phyloP scores from a whole-genome alignment of 2,113 vertebrate species.

The Pelusios castaneus region DNA sequence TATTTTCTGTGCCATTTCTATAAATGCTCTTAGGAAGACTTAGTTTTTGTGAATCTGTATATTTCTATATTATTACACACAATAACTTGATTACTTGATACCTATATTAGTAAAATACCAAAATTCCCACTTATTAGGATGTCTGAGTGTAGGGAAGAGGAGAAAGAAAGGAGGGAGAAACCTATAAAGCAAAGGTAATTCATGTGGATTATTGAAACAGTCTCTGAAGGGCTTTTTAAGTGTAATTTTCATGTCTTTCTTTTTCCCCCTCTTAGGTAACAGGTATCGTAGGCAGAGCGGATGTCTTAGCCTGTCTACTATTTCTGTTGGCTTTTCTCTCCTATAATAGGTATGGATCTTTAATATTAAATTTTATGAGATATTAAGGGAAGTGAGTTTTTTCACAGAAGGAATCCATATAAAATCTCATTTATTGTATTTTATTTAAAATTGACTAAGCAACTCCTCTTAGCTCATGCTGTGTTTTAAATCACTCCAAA shows the following conservation, averaged over 20 bases:
- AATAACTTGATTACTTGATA: neutral
- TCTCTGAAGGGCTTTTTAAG: neutral
- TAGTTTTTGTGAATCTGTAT: neutral
- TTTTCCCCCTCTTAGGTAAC: constrained; percentile 85
- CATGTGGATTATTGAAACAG: neutral
- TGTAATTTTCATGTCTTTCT: neutral
- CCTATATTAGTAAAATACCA: neutral
- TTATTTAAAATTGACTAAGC: neutral
- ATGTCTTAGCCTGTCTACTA: constrained; percentile 92
- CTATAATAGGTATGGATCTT: constrained; percentile 88
- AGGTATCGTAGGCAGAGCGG: constrained; percentile 96
- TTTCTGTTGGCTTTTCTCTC: constrained; percentile 95
- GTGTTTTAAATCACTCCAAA: neutral
- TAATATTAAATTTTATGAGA: neutral
- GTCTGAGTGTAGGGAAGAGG: neutral
- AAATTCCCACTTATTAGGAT: neutral
- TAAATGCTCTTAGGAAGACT: constrained; percentile 6
- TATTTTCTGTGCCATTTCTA: neutral
- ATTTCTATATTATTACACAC: neutral
- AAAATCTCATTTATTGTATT: neutral
- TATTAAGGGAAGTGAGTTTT: neutral
- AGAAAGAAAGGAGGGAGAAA: neutral
- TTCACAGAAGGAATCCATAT: neutral
- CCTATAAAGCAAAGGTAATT: neutral
- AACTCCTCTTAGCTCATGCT: neutral